phyloP scores from a whole-genome alignment of 2,113 vertebrate genomes.

The Lanius ludovicianus region DNA sequence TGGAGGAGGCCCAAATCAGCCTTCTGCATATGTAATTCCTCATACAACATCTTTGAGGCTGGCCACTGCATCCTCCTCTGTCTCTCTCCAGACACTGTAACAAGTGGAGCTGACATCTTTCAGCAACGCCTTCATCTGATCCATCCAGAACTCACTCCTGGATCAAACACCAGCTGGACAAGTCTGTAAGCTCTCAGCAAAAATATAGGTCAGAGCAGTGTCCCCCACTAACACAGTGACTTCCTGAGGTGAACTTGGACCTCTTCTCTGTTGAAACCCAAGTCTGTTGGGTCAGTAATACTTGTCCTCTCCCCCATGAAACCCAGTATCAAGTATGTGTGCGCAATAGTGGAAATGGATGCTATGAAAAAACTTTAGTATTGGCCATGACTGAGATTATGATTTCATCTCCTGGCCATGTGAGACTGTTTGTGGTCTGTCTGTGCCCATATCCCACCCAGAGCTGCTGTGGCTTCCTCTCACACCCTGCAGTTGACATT shows the following conservation, averaged over 20 bases:
- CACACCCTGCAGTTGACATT: background rate
- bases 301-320: background rate
- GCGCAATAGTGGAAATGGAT: background rate
- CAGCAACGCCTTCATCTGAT: background rate
- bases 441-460: background rate
- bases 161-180: background rate
- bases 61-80: background rate
- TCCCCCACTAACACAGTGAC: background rate
- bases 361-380: background rate
- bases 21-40: background rate
- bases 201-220: background rate
- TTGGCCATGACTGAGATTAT: background rate
- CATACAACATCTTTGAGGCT: fast-evolving
- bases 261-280: background rate
- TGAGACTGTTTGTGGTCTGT: background rate
- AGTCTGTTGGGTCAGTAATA: too few relatives aligned
- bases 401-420: background rate
- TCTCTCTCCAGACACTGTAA: background rate
- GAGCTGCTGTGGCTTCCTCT: background rate
- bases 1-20: background rate
- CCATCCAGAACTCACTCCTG: background rate
- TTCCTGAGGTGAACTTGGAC: background rate
- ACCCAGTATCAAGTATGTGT: background rate
- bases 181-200: background rate
- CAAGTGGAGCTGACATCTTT: background rate